Conservation (phyloP, 2,113 vertebrate genomes). For the Callospermophilus lateralis region DNA sequence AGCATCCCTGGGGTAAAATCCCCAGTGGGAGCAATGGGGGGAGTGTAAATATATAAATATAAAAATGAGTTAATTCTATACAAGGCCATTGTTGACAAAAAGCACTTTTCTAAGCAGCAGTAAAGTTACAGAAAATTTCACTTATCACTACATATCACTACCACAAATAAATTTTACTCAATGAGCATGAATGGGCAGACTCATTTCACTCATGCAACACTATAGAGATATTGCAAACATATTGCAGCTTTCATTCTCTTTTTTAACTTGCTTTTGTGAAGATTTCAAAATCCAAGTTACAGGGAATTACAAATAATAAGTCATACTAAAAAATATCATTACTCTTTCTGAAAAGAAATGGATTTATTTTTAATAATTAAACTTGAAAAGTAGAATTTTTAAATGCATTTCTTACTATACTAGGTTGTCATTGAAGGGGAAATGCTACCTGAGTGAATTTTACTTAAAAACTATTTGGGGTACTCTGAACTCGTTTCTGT, state of each 20-base stretch:
- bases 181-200: background rate
- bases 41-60: background rate
- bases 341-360: slow-evolving; percentile 13
- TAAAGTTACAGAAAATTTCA: background rate
- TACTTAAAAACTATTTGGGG: background rate
- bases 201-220: background rate
- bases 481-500: background rate
- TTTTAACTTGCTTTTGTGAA: background rate
- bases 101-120: slow-evolving; percentile 24
- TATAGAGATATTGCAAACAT: background rate
- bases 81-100: background rate
- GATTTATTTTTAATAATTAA: background rate
- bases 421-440: background rate
- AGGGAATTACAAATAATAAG: background rate
- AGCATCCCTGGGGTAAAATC: no score
- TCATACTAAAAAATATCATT: background rate
- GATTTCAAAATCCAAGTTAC: slow-evolving; percentile 36
- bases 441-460: background rate
- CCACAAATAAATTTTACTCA: background rate
- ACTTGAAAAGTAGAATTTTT: slow-evolving; percentile 1
- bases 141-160: background rate
- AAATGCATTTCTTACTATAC: background rate
- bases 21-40: no score
- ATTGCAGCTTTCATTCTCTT: background rate
- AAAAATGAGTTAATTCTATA: background rate